Conservation (phyloP, 1,140 invertebrate species). For the Aleiodes sp. region DNA sequence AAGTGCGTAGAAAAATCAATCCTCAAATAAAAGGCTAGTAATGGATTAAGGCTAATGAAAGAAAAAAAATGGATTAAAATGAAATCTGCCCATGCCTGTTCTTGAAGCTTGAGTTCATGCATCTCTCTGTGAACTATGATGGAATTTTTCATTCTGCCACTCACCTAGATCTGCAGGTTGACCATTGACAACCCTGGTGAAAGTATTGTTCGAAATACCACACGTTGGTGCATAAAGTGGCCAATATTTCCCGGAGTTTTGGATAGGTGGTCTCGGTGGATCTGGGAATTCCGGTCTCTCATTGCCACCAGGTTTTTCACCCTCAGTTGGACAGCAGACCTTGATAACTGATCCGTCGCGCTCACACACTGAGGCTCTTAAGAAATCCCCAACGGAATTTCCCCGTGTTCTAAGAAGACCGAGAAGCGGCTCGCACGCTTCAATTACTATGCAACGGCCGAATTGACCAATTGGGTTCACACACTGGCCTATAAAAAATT, state of each 20-base stretch:
- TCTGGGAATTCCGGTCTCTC: neutral
- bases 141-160: neutral
- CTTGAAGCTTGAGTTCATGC: too few relatives aligned
- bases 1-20: too few relatives aligned
- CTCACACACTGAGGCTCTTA: conserved; percentile 68
- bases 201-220: conserved; percentile 45
- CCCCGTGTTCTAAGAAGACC: conserved; percentile 51
- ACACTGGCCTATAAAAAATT: conserved; percentile 8
- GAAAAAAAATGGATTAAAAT: neutral
- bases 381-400: conserved; percentile 49
- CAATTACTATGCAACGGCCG: conserved; percentile 64
- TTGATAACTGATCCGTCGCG: conserved; percentile 64
- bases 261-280: neutral
- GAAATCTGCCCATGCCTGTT: too few relatives aligned
- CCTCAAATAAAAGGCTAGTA: too few relatives aligned
- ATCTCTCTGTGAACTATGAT: neutral
- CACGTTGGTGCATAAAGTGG: conserved; percentile 46
- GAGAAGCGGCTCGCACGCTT: conserved; percentile 60
- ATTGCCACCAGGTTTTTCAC: neutral
- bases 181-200: conserved; percentile 48
- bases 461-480: conserved; percentile 53
- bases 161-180: conserved; percentile 48
- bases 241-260: conserved; percentile 27
- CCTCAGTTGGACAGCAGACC: conserved; percentile 63
- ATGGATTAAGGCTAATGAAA: too few relatives aligned